phyloP scores from a whole-genome alignment of 2,797 vertebrate species.

The Xenentodon cancila region DNA sequence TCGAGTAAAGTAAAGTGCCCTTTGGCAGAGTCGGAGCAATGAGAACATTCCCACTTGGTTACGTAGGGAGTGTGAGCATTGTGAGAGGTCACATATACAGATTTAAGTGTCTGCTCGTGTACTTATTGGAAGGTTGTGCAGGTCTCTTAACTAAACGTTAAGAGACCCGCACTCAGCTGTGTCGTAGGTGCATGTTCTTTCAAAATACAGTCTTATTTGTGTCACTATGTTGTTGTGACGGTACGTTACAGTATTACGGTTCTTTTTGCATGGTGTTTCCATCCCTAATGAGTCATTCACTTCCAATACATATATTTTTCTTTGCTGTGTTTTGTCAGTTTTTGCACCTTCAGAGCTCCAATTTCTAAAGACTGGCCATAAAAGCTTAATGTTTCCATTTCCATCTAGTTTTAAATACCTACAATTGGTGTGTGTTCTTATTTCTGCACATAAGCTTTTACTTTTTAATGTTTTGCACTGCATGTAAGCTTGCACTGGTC shows the following conservation, averaged over 20 bases:
- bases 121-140: background rate
- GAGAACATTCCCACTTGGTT: conserved; percentile 29
- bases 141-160: background rate
- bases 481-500: background rate
- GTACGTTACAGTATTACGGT: background rate
- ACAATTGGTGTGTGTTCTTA: conserved; percentile 6
- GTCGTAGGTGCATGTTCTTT: background rate
- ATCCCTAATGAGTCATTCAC: background rate
- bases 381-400: conserved; percentile 21
- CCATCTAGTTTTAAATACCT: conserved; percentile 1
- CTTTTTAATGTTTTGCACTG: background rate
- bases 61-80: conserved; percentile 4
- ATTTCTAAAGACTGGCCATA: conserved; percentile 24
- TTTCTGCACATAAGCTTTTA: background rate
- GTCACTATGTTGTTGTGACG: background rate
- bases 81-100: conserved; percentile 9
- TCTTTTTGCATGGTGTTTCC: background rate
- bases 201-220: background rate
- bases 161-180: background rate
- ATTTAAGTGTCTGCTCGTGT: conserved; percentile 6
- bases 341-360: conserved; percentile 31
- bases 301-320: background rate
- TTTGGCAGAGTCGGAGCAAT: conserved; percentile 41
- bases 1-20: conserved; percentile 63
- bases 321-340: background rate